Evolutionary conservation across 2,888 invertebrate species (phyloP), one percentile per base, ranked within the genome.

Genomic region (Eupithecia centaureata): DNA sequence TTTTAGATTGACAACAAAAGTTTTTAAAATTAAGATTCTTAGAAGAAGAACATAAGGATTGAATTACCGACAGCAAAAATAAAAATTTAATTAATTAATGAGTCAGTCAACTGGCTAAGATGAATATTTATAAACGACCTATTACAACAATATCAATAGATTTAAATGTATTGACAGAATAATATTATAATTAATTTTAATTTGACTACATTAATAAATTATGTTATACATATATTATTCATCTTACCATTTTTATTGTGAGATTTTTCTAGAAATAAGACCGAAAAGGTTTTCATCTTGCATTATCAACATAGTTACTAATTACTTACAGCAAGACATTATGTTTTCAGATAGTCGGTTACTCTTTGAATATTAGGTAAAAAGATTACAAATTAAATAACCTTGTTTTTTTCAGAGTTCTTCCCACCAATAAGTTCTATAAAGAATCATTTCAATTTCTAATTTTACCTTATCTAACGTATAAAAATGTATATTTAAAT

Each of bases 401-500:
- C 0, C 2, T 42, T 8, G 1, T 42, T 47, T 18, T 22, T 47
- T 10, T 18, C 2, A 18, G 10, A 18, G 22, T 10, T 47, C 12
- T 4, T 22, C 47, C 22, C 22, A 47, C 22, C 52, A 27, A 30
- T 18, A 56, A 3, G 10, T 30, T 56, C 5, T 52, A 27, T n/a
- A 28, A 4, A 28, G 30, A 56, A 28, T 30, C 54, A 30, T 67
- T 64, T 75, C 70, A 73, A 62, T 65, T 61, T 74, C 61, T 77
- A 73, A 73, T 78, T 79, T 76, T 69, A 74, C 74, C 69, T 65
- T 65, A 77, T 77, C 67, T 58, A n/a, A 60, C 63, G 60, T 65
- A 70, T 61, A 77, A 77, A n/a, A 77, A 73, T 69, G 61, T 67
- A 28, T 70, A 80, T 83, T 84, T 78, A 69, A 62, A 72, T 74